A percentile compares a stretch with the other conserved stretches of the same genome.
Conservation (phyloP, 2,113 vertebrate species). For the human (Homo sapiens) region GRCh38 chr9:19778501-19779000, state of each 20-base stretch:
- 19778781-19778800: background rate
- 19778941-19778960: background rate
- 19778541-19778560: background rate
- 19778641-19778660: background rate
- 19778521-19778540: background rate
- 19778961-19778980: background rate
- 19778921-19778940: background rate
- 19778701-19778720: background rate
- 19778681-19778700: background rate
- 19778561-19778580: background rate
- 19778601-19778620: background rate
- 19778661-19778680: background rate
- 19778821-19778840: background rate
- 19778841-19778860: background rate
- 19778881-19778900: background rate
- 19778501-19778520: background rate
- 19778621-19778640: background rate
- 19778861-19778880: background rate
- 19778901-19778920: background rate
- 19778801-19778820: background rate
- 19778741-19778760: background rate
- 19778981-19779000: slow-evolving; percentile 9
- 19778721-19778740: background rate
- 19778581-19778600: background rate
- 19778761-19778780: background rate